These are phyloP conservation scores for Amblyjoppa fuscipennis DNA, from an alignment of 2,888 invertebrate species.

Conservation along the genomic window DNA sequence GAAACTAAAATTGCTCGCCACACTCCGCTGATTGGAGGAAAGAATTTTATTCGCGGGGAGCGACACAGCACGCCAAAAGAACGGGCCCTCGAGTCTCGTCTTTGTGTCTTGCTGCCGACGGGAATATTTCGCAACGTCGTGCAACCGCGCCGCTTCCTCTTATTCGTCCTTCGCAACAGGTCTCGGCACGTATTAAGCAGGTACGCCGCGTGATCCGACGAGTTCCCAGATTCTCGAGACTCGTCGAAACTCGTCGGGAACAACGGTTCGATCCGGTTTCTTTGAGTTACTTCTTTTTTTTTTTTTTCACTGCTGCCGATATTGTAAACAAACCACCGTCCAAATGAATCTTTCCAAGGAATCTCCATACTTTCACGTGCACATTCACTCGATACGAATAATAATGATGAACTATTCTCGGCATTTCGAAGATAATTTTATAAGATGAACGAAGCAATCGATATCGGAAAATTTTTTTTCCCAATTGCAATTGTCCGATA, in stretches of 20 bases:
- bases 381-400: no score
- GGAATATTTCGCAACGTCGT: conserved; percentile 61
- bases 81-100: background rate
- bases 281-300: background rate
- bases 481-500: no score
- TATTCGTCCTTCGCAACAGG: conserved; percentile 55
- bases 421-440: no score
- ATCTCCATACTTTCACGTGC: background rate
- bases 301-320: conserved; percentile 5
- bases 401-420: no score
- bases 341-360: background rate
- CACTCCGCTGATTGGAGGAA: conserved; percentile 2
- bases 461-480: no score
- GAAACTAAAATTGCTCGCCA: background rate
- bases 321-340: background rate
- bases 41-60: conserved; percentile 11
- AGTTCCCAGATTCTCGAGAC: conserved; percentile 11
- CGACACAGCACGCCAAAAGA: background rate
- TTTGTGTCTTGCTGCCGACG: background rate
- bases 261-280: conserved; percentile 21
- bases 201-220: background rate
- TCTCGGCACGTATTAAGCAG: conserved; percentile 30
- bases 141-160: conserved; percentile 50
- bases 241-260: conserved; percentile 33
- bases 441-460: no score